Evolutionary conservation across 2,888 invertebrate genomes (phyloP), one percentile per base, ranked within the genome.

Genomic region (Spialia ferax): DNA sequence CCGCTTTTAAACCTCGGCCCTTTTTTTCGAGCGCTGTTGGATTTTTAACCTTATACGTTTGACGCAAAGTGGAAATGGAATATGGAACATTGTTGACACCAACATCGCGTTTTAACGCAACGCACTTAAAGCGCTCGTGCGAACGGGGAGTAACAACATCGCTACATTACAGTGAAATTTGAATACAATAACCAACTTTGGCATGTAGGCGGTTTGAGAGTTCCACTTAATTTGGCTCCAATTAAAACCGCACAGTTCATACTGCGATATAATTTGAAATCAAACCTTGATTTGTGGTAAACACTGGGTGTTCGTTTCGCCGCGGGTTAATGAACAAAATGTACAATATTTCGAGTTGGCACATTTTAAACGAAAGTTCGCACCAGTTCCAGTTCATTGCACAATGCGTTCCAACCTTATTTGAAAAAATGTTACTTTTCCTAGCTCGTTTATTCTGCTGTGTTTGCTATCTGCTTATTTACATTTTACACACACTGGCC

Each of bases 151-250:
- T 65, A 59, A 59, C 35, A 42, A n/a, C 26, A 8, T 42, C 26
- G 50, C 13, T 20, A 50, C n/a, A 70, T 74, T 71, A 77, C 75
- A 72, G 74, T 75, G 79, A 81, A 79, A 83, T 83, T 83, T 81
- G 79, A 82, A 83, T 81, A 84, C 81, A 82, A 80, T 80, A 78
- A 79, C 74, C 77, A 73, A 79, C 77, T 72, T 74, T 74, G 50
- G 50, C 70, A 61, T 38, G 68, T 68, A 63, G 69, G 69, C 29
- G 32, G 59, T 63, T 66, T 55, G 50, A 69, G 68, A 71, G 65
- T 60, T 66, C 68, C 69, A 69, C 57, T 68, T 57, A 71, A 32
- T 63, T 60, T 71, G 61, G 72, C 73, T 74, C 57, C 66, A 59
- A 60, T 60, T 64, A 60, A 66, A 66, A 66, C 66, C 52, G 42